phyloP scores from a whole-genome alignment of 2,113 vertebrate genomes.

The Gopherus evgoodei region DNA sequence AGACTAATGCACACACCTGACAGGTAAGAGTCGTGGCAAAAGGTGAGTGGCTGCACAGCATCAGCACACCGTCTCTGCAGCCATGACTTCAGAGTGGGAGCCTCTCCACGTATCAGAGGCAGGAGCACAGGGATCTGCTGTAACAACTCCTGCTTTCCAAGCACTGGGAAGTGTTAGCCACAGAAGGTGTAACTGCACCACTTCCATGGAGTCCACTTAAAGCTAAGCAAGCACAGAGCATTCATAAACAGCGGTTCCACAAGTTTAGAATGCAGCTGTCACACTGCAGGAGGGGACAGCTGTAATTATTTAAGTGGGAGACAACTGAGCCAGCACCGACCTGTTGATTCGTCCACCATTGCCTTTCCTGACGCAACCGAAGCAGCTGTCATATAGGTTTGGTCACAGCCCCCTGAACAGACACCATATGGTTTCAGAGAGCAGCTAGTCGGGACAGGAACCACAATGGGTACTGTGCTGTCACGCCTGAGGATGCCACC shows the following conservation, averaged over 20 bases:
- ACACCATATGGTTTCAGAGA: background rate
- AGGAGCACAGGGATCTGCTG: background rate
- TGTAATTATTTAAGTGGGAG: background rate
- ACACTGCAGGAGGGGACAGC: background rate
- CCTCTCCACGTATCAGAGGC: background rate
- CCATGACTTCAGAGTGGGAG: background rate
- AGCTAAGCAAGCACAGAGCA: background rate
- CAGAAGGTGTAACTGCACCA: background rate
- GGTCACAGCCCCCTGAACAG: background rate
- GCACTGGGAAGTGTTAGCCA: background rate
- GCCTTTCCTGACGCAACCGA: background rate
- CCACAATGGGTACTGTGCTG: no score
- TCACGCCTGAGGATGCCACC: fast-evolving
- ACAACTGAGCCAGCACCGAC: background rate
- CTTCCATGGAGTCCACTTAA: background rate
- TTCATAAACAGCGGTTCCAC: background rate
- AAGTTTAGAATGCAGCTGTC: background rate
- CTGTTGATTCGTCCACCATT: background rate
- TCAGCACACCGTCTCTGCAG: background rate
- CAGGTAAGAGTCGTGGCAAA: no score
- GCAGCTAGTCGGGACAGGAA: background rate
- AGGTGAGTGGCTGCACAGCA: no score
- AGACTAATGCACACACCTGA: background rate
- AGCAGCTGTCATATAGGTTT: background rate
- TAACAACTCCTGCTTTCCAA: background rate